Conservation (phyloP, 2,888 invertebrate species). For the Archips crataeganus region DNA sequence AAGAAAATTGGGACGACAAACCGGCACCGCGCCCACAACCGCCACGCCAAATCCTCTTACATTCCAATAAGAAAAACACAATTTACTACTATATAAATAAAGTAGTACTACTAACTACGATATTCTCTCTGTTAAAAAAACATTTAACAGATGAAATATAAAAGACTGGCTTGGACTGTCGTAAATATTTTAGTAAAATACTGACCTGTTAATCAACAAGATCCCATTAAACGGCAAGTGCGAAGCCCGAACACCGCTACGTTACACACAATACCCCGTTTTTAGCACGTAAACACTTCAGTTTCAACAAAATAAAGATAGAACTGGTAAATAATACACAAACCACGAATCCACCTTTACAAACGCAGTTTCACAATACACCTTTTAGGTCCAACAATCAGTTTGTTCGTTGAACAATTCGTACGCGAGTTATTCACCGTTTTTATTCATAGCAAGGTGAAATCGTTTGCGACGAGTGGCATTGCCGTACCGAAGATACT, state of each 20-base stretch:
- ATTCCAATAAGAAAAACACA: constrained; percentile 63
- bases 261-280: constrained; percentile 66
- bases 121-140: not conserved
- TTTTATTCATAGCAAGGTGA: constrained; percentile 81
- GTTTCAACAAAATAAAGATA: constrained; percentile 75
- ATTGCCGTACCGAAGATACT: constrained; percentile 66
- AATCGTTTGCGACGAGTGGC: constrained; percentile 74
- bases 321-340: constrained; percentile 73
- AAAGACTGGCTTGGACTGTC: not conserved
- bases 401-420: constrained; percentile 65
- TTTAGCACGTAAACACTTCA: constrained; percentile 80
- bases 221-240: constrained; percentile 81
- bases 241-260: constrained; percentile 64
- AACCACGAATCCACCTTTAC: constrained; percentile 78
- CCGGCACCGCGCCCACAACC: constrained; percentile 74
- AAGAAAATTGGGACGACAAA: constrained; percentile 72
- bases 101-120: constrained; percentile 24
- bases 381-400: constrained; percentile 61
- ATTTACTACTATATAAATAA: constrained; percentile 49
- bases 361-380: constrained; percentile 69
- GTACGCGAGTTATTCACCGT: constrained; percentile 65
- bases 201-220: constrained; percentile 81
- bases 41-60: constrained; percentile 44
- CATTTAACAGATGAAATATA: not conserved
- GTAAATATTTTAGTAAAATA: constrained; percentile 28